Evolutionary conservation across 1,140 invertebrate species (phyloP).

Genomic region (Drosophila murphyi): DNA sequence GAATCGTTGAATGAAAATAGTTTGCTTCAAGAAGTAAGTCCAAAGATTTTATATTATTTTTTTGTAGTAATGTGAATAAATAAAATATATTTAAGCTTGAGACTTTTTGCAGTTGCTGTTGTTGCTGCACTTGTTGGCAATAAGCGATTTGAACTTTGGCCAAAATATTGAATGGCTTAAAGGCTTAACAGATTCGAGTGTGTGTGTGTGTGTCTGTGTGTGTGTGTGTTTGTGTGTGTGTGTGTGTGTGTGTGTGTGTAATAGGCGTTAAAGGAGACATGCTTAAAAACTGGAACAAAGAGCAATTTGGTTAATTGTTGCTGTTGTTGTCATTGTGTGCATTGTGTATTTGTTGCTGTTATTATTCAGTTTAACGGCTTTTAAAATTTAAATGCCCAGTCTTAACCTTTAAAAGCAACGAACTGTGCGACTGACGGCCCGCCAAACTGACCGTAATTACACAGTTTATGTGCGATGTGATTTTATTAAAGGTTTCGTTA

Average conservation of each 20-base stretch:
- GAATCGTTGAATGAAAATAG: too few species aligned
- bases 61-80: not conserved
- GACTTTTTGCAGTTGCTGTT: not conserved
- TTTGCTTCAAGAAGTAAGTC: too few species aligned
- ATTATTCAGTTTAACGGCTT: constrained; percentile 44
- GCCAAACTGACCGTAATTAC: constrained; percentile 24
- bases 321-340: constrained; percentile 35
- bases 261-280: constrained; percentile 22
- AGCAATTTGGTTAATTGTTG: constrained; percentile 50
- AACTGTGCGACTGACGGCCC: constrained; percentile 46
- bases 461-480: constrained; percentile 41
- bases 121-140: constrained; percentile 2
- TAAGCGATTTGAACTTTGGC: constrained; percentile 67
- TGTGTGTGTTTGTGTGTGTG: not conserved
- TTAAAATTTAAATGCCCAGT: constrained; percentile 71
- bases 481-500: constrained; percentile 59
- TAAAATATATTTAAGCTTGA: constrained; percentile 1
- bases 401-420: constrained; percentile 75
- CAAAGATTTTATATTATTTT: not conserved
- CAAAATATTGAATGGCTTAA: constrained; percentile 36
- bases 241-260: not conserved
- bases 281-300: constrained; percentile 71
- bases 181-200: constrained; percentile 2
- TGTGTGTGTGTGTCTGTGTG: too few species aligned
- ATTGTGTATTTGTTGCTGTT: constrained; percentile 17